Evolutionary conservation across 2,113 vertebrate species (phyloP).

Genomic region (Sprattus sprattus): DNA sequence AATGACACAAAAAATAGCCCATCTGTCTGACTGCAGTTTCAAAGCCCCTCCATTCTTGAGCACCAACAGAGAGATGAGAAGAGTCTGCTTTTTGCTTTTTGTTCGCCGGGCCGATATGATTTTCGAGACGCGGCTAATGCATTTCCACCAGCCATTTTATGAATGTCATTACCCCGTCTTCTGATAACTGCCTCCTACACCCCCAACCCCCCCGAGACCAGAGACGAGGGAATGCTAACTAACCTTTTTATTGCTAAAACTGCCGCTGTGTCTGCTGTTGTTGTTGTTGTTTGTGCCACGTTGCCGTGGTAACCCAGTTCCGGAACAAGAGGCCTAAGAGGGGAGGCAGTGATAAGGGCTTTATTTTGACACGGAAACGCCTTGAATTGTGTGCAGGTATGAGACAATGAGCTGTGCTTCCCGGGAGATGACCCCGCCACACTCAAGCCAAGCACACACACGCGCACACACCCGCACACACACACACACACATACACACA

Average conservation of each 20-base stretch:
- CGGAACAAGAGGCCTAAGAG: background rate
- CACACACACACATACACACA: background rate
- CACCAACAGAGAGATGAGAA: background rate
- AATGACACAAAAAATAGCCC: no score
- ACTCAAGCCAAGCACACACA: background rate
- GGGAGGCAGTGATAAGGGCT: background rate
- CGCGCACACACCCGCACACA: background rate
- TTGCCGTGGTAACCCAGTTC: background rate
- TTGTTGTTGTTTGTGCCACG: background rate
- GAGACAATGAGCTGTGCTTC: background rate
- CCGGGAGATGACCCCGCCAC: background rate
- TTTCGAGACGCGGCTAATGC: background rate
- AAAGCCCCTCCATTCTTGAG: background rate
- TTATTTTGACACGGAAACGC: background rate
- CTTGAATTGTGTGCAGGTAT: background rate
- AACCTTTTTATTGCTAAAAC: background rate
- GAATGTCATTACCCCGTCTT: constrained; percentile 2
- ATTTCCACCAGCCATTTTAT: background rate
- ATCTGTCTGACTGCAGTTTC: background rate
- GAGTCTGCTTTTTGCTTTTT: constrained; percentile 3
- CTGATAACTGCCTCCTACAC: background rate
- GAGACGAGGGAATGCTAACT: background rate
- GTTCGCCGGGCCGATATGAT: background rate
- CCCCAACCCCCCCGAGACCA: background rate
- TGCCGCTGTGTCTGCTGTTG: no score